phyloP scores from a whole-genome alignment of 1,140 invertebrate genomes.

The Cydia pomonella region DNA sequence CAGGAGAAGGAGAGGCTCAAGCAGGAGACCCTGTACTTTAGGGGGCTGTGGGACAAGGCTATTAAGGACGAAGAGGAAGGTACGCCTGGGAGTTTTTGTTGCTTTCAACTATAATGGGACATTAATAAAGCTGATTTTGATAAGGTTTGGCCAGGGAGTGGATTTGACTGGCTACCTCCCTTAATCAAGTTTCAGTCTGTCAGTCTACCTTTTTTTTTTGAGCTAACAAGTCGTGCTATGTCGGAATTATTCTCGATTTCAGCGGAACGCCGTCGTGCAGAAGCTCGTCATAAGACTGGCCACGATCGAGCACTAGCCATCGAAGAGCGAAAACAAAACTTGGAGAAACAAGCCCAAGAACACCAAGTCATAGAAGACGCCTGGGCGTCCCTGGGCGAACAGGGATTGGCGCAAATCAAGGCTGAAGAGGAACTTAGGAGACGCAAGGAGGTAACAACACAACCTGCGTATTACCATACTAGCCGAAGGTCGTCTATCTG shows the following conservation, averaged over 20 bases:
- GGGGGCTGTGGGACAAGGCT: conserved; percentile 58
- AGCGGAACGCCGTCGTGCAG: conserved; percentile 53
- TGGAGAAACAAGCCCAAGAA: conserved; percentile 45
- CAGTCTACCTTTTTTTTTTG: too few species aligned
- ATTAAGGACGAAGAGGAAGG: conserved; percentile 64
- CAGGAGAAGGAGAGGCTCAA: conserved; percentile 43
- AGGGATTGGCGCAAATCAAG: conserved; percentile 50
- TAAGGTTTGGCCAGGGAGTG: too few species aligned
- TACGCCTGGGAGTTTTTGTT: conserved; percentile 33
- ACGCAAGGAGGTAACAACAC: conserved; percentile 48
- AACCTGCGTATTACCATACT: not conserved
- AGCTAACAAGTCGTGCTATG: too few species aligned
- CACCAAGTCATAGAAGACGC: conserved; percentile 52
- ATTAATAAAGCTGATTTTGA: too few species aligned
- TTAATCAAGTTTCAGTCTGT: too few species aligned
- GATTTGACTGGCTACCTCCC: too few species aligned
- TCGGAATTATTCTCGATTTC: not conserved
- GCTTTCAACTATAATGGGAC: not conserved
- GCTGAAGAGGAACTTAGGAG: conserved; percentile 39
- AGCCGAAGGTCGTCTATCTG: too few species aligned
- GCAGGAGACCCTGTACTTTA: conserved; percentile 55
- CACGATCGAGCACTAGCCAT: conserved; percentile 51
- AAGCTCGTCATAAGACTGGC: conserved; percentile 50
- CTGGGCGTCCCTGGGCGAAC: conserved; percentile 61
- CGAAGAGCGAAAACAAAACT: conserved; percentile 43